Evolutionary conservation across 2,113 vertebrate genomes (phyloP).

Genomic region (Dasyprocta punctata): DNA sequence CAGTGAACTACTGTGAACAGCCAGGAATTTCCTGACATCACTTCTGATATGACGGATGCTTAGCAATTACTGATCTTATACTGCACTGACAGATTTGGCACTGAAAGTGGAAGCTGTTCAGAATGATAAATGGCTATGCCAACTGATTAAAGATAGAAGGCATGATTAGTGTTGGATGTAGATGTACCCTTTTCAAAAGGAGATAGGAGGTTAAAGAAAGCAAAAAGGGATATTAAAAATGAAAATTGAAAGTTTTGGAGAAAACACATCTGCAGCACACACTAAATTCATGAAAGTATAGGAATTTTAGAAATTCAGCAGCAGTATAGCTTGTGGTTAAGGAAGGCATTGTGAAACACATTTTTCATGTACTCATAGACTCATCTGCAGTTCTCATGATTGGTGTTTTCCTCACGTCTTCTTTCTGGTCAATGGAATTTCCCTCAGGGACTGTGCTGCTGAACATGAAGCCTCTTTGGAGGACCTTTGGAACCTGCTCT

Average conservation of each 20-base stretch:
- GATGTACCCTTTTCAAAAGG: conserved; percentile 49
- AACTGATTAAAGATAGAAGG: conserved; percentile 82
- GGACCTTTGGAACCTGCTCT: not conserved
- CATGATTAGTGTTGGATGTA: conserved; percentile 61
- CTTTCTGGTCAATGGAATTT: not conserved
- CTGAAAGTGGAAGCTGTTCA: conserved; percentile 64
- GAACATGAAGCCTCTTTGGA: not conserved
- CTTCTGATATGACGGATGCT: conserved; percentile 81
- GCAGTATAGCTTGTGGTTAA: not conserved
- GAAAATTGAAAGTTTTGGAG: conserved; percentile 11
- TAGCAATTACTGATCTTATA: conserved; percentile 83
- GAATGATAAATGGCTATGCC: conserved; percentile 82
- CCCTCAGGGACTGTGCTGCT: not conserved
- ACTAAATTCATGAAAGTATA: not conserved
- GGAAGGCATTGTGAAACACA: not conserved
- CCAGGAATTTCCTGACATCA: conserved; percentile 72
- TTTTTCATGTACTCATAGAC: not conserved
- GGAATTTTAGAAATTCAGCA: not conserved
- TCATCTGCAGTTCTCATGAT: not conserved
- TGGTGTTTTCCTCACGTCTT: not conserved
- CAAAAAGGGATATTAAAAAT: not conserved
- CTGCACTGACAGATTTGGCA: conserved; percentile 67
- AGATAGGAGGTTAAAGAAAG: not conserved
- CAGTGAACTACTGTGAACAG: conserved; percentile 70
- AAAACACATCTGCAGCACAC: not conserved